These are phyloP conservation scores for Trialeurodes vaporariorum DNA, from an alignment of 1,140 invertebrate genomes.

Conservation along the genomic window DNA sequence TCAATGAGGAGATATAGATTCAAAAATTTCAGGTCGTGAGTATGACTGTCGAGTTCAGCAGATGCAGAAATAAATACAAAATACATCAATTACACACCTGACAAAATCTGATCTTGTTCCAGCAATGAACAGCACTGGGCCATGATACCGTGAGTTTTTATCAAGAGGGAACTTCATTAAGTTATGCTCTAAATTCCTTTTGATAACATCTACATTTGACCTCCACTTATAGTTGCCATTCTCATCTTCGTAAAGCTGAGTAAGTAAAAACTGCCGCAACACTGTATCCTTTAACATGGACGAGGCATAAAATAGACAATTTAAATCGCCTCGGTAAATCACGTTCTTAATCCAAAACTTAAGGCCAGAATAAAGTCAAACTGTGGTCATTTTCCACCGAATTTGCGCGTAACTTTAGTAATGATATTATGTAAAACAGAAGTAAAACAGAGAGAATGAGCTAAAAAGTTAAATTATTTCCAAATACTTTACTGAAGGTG, in stretches of 20 bases:
- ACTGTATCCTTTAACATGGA: constrained; percentile 36
- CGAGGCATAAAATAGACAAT: constrained; percentile 8
- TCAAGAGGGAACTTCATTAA: constrained; percentile 49
- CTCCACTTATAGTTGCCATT: constrained; percentile 54
- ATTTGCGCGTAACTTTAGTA: too few species aligned
- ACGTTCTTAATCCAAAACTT: too few species aligned
- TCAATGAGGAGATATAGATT: too few species aligned
- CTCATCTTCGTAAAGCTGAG: constrained; percentile 57
- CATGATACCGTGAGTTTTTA: constrained; percentile 42
- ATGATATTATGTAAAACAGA: too few species aligned
- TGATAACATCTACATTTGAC: constrained; percentile 56
- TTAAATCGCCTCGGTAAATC: neutral
- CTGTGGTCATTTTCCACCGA: too few species aligned
- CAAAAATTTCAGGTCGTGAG: too few species aligned
- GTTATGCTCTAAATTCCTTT: constrained; percentile 44
- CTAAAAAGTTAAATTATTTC: neutral
- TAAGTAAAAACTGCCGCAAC: constrained; percentile 56
- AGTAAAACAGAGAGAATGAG: neutral
- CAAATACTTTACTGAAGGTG: neutral
- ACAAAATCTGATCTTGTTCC: constrained; percentile 69
- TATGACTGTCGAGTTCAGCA: too few species aligned
- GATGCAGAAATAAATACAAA: too few species aligned
- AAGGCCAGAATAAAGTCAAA: too few species aligned
- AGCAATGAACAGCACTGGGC: constrained; percentile 67
- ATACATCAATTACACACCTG: too few species aligned